A percentile compares a stretch with the other conserved stretches of the same genome.
Conservation (phyloP, 2,888 invertebrate species). For the Allolobophora icterica region DNA sequence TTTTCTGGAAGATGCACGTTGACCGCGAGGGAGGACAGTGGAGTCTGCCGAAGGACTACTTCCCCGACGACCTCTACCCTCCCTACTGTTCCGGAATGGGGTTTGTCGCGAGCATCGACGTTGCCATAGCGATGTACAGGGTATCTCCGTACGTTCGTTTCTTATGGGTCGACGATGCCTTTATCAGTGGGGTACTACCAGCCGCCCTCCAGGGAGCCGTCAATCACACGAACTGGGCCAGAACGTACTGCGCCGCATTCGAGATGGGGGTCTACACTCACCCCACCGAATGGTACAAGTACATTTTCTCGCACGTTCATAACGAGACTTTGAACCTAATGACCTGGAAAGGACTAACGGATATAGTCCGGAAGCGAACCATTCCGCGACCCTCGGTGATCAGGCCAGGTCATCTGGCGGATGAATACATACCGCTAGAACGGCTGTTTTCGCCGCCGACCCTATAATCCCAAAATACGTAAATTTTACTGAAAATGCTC, state of each 20-base stretch:
- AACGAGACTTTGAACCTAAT: slow-evolving; percentile 22
- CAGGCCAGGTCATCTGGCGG: slow-evolving; percentile 28
- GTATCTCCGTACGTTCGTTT: slow-evolving; percentile 47
- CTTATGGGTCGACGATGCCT: slow-evolving; percentile 55
- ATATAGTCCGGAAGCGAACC: background rate
- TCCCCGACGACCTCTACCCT: slow-evolving; percentile 51
- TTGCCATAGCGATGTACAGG: slow-evolving; percentile 44
- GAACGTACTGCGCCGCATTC: slow-evolving; percentile 23
- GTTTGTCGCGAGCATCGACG: slow-evolving; percentile 48
- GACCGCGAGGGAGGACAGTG: slow-evolving; percentile 25
- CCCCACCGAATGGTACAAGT: slow-evolving; percentile 34
- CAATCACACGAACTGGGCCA: slow-evolving; percentile 29
- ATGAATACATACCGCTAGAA: background rate
- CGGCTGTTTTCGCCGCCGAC: background rate
- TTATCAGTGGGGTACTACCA: slow-evolving; percentile 51
- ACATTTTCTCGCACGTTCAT: slow-evolving; percentile 27
- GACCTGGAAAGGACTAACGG: slow-evolving; percentile 27
- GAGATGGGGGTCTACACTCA: slow-evolving; percentile 34
- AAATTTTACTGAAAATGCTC: no score
- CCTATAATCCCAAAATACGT: no score
- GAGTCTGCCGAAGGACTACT: slow-evolving; percentile 44
- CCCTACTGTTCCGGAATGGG: slow-evolving; percentile 53
- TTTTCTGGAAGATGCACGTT: slow-evolving; percentile 28
- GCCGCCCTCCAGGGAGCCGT: slow-evolving; percentile 41
- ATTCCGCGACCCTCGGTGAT: slow-evolving; percentile 26